These are phyloP conservation scores for Cyaniris semiargus DNA, from an alignment of 2,888 invertebrate species.

Conservation along the genomic window DNA sequence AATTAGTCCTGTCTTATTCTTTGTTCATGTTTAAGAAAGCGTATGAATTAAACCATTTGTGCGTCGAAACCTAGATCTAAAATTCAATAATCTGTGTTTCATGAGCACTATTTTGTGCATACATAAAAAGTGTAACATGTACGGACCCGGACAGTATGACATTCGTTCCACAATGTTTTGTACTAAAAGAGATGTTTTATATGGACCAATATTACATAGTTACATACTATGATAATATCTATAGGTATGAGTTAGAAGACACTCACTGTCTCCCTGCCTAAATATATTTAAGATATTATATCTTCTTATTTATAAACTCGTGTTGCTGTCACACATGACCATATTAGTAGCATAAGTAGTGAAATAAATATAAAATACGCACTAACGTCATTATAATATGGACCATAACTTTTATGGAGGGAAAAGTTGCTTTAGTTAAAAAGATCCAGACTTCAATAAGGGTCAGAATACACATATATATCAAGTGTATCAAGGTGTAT, in stretches of 20 bases:
- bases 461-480: background rate
- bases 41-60: background rate
- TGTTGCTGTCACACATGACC: background rate
- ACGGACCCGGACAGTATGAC: background rate
- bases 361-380: slow-evolving; percentile 11
- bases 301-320: background rate
- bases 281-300: background rate
- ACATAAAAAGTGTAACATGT: background rate
- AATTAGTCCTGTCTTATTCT: background rate
- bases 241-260: background rate
- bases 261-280: background rate
- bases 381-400: background rate
- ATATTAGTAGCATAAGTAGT: slow-evolving; percentile 2
- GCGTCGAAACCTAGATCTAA: background rate
- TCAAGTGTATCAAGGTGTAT: background rate
- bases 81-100: background rate
- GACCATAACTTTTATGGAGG: background rate
- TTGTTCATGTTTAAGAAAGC: background rate
- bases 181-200: background rate
- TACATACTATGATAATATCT: background rate
- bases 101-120: background rate
- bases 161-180: background rate
- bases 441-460: background rate
- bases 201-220: slow-evolving; percentile 2
- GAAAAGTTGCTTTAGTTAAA: background rate